These are phyloP conservation scores for Patella ulyssiponensis DNA, from an alignment of 2,888 invertebrate genomes.

Conservation along the genomic window DNA sequence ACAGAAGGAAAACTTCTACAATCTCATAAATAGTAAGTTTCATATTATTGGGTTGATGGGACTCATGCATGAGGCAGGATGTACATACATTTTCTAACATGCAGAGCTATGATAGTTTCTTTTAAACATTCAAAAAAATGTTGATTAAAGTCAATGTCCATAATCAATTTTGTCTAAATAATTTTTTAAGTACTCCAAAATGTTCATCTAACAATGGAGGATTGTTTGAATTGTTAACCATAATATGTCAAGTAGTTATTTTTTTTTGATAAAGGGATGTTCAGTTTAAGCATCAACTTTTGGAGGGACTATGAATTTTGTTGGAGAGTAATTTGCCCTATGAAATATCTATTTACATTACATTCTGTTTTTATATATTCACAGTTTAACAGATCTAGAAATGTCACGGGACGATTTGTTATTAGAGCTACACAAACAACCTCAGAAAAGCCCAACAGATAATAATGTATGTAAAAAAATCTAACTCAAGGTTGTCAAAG, in stretches of 20 bases:
- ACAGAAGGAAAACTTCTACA: constrained; percentile 94
- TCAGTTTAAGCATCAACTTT: neutral
- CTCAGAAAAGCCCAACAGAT: constrained; percentile 86
- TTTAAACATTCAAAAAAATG: too few relatives aligned
- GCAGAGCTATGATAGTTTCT: too few relatives aligned
- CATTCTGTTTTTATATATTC: constrained; percentile 44
- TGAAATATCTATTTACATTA: neutral
- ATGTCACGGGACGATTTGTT: constrained; percentile 95
- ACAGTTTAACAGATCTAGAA: constrained; percentile 94
- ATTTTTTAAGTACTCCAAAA: too few relatives aligned
- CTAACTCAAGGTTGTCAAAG: too few relatives aligned
- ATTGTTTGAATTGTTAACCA: neutral
- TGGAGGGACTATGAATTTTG: neutral
- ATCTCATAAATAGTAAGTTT: constrained; percentile 83
- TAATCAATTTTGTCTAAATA: too few relatives aligned
- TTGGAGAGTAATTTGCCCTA: neutral
- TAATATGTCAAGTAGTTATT: neutral
- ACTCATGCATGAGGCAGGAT: too few relatives aligned
- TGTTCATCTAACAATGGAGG: neutral
- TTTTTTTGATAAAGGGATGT: neutral
- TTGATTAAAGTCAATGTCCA: too few relatives aligned
- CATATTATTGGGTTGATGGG: neutral
- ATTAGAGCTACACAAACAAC: constrained; percentile 92
- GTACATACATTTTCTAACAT: too few relatives aligned
- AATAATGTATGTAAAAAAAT: constrained; percentile 76